Base-by-base conservation (phyloP, 2,888 invertebrate species). In the Stenchaetothrips biformis region DNA sequence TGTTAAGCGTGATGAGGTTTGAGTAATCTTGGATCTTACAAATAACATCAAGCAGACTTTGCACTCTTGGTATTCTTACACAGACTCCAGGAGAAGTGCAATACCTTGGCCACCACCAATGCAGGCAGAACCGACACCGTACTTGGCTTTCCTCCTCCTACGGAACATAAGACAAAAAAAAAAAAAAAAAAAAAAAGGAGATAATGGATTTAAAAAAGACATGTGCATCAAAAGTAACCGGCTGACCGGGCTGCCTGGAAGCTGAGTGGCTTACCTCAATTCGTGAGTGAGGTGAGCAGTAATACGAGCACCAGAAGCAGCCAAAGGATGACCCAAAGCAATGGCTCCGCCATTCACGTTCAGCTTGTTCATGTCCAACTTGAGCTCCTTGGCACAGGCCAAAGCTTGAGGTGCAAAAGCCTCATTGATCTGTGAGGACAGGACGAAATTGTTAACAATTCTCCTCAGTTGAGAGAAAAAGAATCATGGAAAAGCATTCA, bases 81-180 rank as follows among this genome's bases (percentile, higher is more conserved):
- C 88, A 53, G 91, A 87, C 88, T 99, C 98, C 78, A 99, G 86
- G 86, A 99, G 89, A 18, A 99, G 85, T 2, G 99, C 97, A 85
- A 99, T 99, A 81, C 99, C 99, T 88, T 99, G 98, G 3, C 99
- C 99, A 78, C 99, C 99, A 48, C 99, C 99, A 88, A 99, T 99
- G 87, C 99, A 99, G 0, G 99, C 99, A 0, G 98, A 94, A 13
- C 98, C 99, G 86, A 99, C 93, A 53, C 92, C 98, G 82, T 93
- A 91, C 87, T 96, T 97, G 48, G 92, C 91, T 78, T 93, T 92
- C 82, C 93, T 92, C 83, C 96, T 92, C 88, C 97, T 96, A 86
- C 21, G 87, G 88, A 82, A 82, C 81, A 84, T 80, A 80, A 48
- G 48, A 79, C 18, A 13, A 48, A 79, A 81, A n/a, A 77, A 59